Conservation (phyloP, 2,113 vertebrate genomes). For the Panthera uncia region DNA sequence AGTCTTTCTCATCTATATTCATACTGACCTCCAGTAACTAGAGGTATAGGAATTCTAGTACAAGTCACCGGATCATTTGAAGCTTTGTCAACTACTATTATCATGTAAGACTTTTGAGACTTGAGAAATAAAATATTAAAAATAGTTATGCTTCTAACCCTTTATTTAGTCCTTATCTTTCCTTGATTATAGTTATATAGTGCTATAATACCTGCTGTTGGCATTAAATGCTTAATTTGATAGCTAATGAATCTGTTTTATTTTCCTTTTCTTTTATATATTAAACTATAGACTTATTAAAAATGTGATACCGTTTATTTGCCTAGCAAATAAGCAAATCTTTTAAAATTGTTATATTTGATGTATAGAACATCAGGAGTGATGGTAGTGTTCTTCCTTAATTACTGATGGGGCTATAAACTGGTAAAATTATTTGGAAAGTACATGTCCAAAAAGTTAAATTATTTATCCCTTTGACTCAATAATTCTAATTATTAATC, state of each 20-base stretch:
- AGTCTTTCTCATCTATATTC: neutral
- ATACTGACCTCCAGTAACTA: neutral
- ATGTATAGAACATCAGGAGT: neutral
- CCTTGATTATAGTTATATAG: neutral
- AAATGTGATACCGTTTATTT: neutral
- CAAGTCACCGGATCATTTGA: neutral
- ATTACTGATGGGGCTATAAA: neutral
- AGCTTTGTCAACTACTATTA: neutral
- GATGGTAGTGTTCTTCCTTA: neutral
- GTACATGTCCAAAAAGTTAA: neutral
- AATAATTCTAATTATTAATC: neutral
- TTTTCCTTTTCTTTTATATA: constrained; percentile 2
- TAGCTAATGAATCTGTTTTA: neutral
- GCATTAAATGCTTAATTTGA: constrained; percentile 1
- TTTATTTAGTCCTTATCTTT: neutral
- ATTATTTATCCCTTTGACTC: neutral
- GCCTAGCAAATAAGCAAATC: neutral
- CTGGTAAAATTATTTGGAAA: constrained; percentile 4
- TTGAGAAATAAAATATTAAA: constrained; percentile 2
- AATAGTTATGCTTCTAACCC: neutral
- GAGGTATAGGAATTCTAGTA: neutral
- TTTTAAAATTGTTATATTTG: neutral
- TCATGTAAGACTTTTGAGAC: neutral
- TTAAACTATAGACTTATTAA: neutral
- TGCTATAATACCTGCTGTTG: neutral